Evolutionary conservation across 1,140 invertebrate species (phyloP).

Genomic region (Lepidurus packardi): DNA sequence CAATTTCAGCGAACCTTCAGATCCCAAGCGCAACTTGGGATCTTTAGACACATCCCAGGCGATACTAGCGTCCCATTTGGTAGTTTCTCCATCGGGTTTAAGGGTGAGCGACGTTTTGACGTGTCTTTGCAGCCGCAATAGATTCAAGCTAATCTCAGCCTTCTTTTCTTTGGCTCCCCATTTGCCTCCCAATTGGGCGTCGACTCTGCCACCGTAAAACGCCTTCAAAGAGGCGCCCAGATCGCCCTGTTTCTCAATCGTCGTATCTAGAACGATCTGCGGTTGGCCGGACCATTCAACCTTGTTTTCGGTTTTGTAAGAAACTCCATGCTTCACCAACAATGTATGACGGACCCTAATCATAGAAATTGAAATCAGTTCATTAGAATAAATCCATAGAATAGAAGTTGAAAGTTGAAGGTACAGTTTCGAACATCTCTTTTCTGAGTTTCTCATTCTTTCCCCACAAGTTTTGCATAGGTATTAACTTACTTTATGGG

Average conservation of each 20-base stretch:
- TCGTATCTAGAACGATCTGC: background rate
- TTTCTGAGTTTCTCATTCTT: too few species aligned
- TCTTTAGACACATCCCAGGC: slow-evolving; percentile 35
- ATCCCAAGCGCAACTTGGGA: slow-evolving; percentile 25
- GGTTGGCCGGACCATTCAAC: slow-evolving; percentile 29
- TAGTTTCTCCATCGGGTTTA: slow-evolving; percentile 22
- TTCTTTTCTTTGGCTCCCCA: slow-evolving; percentile 25
- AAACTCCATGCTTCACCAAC: background rate
- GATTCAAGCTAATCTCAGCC: slow-evolving; percentile 30
- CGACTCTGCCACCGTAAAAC: background rate
- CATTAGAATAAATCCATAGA: background rate
- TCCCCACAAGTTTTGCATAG: too few species aligned
- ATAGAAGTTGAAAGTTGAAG: background rate
- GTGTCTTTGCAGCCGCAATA: slow-evolving; percentile 29
- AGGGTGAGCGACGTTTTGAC: slow-evolving; percentile 26
- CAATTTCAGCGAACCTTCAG: slow-evolving; percentile 26
- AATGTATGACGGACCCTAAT: slow-evolving; percentile 31
- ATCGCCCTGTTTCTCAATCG: background rate
- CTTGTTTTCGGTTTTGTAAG: slow-evolving; percentile 31
- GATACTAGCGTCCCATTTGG: slow-evolving; percentile 23
- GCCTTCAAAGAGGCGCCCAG: background rate
- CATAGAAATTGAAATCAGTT: background rate
- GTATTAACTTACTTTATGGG: slow-evolving; percentile 29
- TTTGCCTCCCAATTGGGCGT: background rate
- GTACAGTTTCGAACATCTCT: too few species aligned